These are phyloP conservation scores for Trinectes maculatus DNA, from an alignment of 2,113 vertebrate genomes.

Conservation along the genomic window DNA sequence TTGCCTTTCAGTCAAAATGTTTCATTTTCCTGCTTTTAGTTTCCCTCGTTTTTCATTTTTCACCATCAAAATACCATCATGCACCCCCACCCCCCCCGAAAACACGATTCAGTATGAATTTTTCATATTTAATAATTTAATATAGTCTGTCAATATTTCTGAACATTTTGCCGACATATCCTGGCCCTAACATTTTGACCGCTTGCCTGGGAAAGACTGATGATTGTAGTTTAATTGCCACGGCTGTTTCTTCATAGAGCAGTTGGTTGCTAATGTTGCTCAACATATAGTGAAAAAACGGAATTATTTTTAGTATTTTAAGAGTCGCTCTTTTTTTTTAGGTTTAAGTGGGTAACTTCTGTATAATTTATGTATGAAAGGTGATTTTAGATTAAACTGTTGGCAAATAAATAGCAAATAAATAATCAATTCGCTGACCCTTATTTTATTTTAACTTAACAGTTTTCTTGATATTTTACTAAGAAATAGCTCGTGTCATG, in stretches of 20 bases:
- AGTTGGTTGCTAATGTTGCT: slow-evolving; percentile 12
- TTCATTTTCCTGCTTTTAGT: background rate
- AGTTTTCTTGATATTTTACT: too few species aligned
- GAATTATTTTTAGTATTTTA: slow-evolving; percentile 6
- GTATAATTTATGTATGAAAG: background rate
- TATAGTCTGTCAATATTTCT: slow-evolving; percentile 1
- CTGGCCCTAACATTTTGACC: slow-evolving; percentile 4
- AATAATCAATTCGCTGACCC: too few species aligned
- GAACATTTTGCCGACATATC: slow-evolving; percentile 7
- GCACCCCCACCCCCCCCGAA: too few species aligned
- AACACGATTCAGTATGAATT: too few species aligned
- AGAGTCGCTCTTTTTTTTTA: slow-evolving; percentile 20
- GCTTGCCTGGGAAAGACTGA: background rate
- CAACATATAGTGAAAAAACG: background rate
- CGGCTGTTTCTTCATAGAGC: slow-evolving; percentile 14
- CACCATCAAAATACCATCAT: background rate
- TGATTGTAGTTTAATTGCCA: slow-evolving; percentile 35
- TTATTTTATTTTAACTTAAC: too few species aligned
- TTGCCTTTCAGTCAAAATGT: slow-evolving; percentile 1
- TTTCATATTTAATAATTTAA: background rate
- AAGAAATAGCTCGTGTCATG: too few species aligned
- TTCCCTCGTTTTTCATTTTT: background rate
- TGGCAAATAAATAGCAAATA: too few species aligned
- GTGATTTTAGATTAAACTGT: background rate
- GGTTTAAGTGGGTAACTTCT: slow-evolving; percentile 11